Evolutionary conservation across 2,797 vertebrate species (phyloP), one percentile per base, ranked within the genome.

Genomic region (Rhabdophis nuchalis): DNA sequence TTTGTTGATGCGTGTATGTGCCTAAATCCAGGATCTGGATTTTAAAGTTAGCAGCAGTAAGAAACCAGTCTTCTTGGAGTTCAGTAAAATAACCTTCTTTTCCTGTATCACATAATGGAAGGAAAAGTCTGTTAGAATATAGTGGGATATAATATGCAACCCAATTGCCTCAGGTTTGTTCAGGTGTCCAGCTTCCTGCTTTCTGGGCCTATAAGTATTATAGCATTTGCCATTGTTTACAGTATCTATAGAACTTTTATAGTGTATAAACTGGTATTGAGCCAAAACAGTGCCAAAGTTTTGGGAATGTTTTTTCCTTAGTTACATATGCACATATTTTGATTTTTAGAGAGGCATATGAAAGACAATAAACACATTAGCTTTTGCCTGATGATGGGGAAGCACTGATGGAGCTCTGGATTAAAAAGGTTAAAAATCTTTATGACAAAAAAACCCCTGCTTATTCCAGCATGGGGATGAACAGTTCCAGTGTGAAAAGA

Each of bases 21-120:
- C 96, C 96, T 96, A 97, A 98, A 97, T 97, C 97, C 98, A 98
- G 98, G 98, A 98, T 97, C 97, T 97, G 96, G 93, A 95, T 94
- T 82, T 97, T 94, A 93, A 52, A 95, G 96, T 97, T 93, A 95
- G 94, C 93, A 89, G 95, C 86, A 96, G 95, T 92, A 96, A 91
- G 82, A 95, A 96, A 93, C 86, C 68, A 41, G 1, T 91, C 93
- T 92, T 95, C 95, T 94, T 95, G 94, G 95, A 94, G 94, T 95
- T 96, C 92, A 96, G 90, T 90, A 92, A 94, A 93, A 95, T 95
- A 91, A 90, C 91, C 82, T 91, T 97, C 96, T 95, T 97, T 98
- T 98, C 97, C 98, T 98, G 97, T 97, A 97, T 96, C 94, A 32
- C 91, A 95, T 92, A 94, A 97, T 97, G 96, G 97, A 96, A 97